These are phyloP conservation scores for Ahaetulla prasina DNA, from an alignment of 2,113 vertebrate species.

Conservation along the genomic window DNA sequence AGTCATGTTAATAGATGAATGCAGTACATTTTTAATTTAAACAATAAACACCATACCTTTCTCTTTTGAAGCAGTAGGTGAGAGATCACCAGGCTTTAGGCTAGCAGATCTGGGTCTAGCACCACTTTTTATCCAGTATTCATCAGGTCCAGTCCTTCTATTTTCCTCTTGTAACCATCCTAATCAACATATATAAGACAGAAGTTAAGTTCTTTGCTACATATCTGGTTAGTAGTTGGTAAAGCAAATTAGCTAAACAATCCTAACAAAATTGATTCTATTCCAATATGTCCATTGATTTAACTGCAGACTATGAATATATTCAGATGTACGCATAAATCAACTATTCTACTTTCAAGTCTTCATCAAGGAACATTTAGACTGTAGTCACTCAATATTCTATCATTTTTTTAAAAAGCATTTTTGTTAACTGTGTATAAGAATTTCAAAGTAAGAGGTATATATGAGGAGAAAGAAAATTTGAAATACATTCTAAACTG, in stretches of 20 bases:
- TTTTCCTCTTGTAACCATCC: constrained; percentile 58
- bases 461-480: background rate
- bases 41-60: constrained; percentile 49
- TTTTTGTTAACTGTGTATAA: background rate
- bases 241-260: background rate
- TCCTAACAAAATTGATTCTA: background rate
- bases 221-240: background rate
- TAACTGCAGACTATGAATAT: background rate
- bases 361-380: background rate
- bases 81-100: constrained; percentile 32
- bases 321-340: background rate
- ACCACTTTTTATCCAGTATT: constrained; percentile 66
- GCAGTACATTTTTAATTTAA: background rate
- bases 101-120: constrained; percentile 61
- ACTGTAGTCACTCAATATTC: background rate
- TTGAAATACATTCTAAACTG: background rate
- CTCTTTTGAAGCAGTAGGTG: constrained; percentile 44
- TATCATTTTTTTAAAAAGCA: background rate
- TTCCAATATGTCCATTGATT: background rate
- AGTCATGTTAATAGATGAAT: background rate
- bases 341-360: too few relatives aligned
- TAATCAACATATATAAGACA: constrained; percentile 21
- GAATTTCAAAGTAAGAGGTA: background rate
- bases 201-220: background rate
- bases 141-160: constrained; percentile 47